These are phyloP conservation scores for Bilobella aurantiaca DNA, from an alignment of 1,140 invertebrate species.

Conservation along the genomic window DNA sequence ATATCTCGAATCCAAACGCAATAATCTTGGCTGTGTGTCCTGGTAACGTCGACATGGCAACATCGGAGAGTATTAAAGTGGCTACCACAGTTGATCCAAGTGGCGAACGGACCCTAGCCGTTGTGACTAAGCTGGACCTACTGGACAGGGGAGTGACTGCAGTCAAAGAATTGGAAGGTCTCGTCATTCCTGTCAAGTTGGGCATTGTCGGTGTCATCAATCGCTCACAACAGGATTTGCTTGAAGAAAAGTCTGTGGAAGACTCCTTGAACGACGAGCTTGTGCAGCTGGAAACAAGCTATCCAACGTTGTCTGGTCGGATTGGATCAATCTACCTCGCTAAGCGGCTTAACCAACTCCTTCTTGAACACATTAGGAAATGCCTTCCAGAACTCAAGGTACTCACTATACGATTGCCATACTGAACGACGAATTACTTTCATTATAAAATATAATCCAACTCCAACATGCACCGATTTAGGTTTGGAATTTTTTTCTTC, in stretches of 20 bases:
- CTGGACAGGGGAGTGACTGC: constrained; percentile 98
- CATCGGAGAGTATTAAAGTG: constrained; percentile 85
- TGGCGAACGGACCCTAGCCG: constrained; percentile 84
- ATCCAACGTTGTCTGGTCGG: constrained; percentile 85
- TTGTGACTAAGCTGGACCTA: constrained; percentile 97
- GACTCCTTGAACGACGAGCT: constrained; percentile 89
- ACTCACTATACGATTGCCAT: too few relatives aligned
- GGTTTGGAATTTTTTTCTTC: too few relatives aligned
- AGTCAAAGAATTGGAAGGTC: constrained; percentile 91
- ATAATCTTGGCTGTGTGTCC: constrained; percentile 70
- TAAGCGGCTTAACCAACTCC: constrained; percentile 87
- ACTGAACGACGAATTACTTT: too few relatives aligned
- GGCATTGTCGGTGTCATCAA: constrained; percentile 97
- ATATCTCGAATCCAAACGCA: constrained; percentile 81
- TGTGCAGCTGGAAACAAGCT: constrained; percentile 83
- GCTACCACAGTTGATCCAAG: constrained; percentile 89
- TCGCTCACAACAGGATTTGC: constrained; percentile 93
- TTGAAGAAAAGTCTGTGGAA: constrained; percentile 69
- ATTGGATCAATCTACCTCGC: constrained; percentile 94
- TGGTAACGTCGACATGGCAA: constrained; percentile 94
- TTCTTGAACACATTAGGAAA: constrained; percentile 97
- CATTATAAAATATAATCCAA: too few relatives aligned
- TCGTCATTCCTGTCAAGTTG: constrained; percentile 94
- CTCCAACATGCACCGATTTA: too few relatives aligned
- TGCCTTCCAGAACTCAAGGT: constrained; percentile 94